Evolutionary conservation across 2,113 vertebrate species (phyloP).

Genomic region (Pitta sordida): DNA sequence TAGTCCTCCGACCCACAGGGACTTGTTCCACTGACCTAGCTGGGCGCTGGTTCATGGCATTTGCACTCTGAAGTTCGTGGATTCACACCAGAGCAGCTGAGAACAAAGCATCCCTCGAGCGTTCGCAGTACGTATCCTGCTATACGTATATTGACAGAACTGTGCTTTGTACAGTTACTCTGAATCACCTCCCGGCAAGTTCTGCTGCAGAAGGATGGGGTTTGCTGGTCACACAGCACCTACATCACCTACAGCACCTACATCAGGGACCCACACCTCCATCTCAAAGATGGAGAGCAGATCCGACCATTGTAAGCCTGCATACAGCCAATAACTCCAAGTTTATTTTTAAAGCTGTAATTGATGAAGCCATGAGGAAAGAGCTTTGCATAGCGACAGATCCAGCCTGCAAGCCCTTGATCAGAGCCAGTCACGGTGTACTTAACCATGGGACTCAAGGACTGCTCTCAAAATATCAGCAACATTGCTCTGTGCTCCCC

Average conservation of each 20-base stretch:
- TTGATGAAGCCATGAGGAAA: neutral
- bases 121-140: neutral
- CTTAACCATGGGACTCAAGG: neutral
- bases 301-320: neutral
- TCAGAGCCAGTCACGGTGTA: neutral
- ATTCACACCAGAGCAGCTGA: conserved; percentile 4
- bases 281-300: neutral
- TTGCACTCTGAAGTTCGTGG: neutral
- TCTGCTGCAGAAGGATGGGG: neutral
- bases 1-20: neutral
- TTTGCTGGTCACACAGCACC: neutral
- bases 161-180: neutral
- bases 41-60: neutral
- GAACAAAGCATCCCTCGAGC: neutral
- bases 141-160: neutral
- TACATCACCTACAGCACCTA: neutral
- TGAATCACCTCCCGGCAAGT: neutral
- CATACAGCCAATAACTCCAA: neutral
- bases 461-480: neutral
- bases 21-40: neutral
- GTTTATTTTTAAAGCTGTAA: neutral
- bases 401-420: neutral
- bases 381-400: neutral
- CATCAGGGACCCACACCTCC: neutral
- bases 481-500: neutral